A percentile compares a stretch with the other conserved stretches of the same genome.
Evolutionary conservation across 1,140 invertebrate species (phyloP).

Genomic region (Drosophila athabasca): DNA sequence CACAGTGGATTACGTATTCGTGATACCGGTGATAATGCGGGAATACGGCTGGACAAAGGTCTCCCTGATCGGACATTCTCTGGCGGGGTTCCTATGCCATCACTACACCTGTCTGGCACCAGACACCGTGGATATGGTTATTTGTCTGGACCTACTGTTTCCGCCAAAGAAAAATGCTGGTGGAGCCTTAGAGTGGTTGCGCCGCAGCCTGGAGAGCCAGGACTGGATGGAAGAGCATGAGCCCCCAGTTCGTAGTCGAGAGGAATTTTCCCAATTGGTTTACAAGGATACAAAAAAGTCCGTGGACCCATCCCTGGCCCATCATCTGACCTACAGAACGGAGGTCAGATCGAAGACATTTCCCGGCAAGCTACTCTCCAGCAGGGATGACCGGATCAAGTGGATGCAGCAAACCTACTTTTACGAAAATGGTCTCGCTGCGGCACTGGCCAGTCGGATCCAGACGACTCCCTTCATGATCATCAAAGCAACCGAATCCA

Average conservation of each 20-base stretch:
- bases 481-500: conserved; percentile 50
- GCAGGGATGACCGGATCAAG: conserved; percentile 85
- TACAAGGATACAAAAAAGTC: no score
- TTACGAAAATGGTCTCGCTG: conserved; percentile 1
- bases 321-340: conserved; percentile 85
- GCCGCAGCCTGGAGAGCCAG: no score
- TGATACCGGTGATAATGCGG: conserved; percentile 86
- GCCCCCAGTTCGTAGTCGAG: no score
- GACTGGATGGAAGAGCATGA: no score
- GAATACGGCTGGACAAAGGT: conserved; percentile 88
- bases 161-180: no score
- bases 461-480: conserved; percentile 57
- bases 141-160: conserved; percentile 86
- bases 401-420: conserved; percentile 31
- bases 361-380: conserved; percentile 86
- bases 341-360: conserved; percentile 84
- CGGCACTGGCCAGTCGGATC: conserved; percentile 49
- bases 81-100: conserved; percentile 86
- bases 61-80: conserved; percentile 87
- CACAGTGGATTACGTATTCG: conserved; percentile 84
- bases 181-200: not conserved
- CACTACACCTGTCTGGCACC: conserved; percentile 85
- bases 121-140: conserved; percentile 85
- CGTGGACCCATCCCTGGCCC: conserved; percentile 52
- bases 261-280: no score